phyloP scores from a whole-genome alignment of 2,797 vertebrate genomes.

The Philypnodon macrostomus region DNA sequence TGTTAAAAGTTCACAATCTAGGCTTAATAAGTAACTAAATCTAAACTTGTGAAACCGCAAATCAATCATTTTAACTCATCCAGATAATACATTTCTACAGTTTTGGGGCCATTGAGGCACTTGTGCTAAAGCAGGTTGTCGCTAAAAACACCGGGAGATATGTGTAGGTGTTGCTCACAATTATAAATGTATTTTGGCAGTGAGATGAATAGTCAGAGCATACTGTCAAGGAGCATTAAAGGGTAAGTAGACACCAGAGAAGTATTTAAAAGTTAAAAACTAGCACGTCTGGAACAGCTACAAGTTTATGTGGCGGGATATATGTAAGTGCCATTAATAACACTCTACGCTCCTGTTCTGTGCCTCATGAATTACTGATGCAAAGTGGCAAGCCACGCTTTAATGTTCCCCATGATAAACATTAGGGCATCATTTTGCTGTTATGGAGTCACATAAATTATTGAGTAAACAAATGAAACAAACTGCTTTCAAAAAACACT shows the following conservation, averaged over 20 bases:
- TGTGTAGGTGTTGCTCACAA: neutral
- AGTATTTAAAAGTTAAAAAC: conserved; percentile 1
- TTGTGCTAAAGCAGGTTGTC: conserved; percentile 7
- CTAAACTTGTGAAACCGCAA: no score
- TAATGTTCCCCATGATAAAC: conserved; percentile 3
- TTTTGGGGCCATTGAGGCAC: no score
- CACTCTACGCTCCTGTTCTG: neutral
- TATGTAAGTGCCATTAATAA: conserved; percentile 5
- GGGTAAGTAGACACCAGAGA: neutral
- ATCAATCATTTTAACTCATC: no score
- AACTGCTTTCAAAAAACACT: neutral
- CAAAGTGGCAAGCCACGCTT: neutral
- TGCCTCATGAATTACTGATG: conserved; percentile 6
- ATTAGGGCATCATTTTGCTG: neutral
- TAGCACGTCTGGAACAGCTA: neutral
- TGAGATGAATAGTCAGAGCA: neutral
- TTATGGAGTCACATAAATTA: conserved; percentile 3
- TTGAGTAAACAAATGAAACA: conserved; percentile 1
- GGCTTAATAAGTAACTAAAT: no score
- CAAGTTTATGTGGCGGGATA: neutral
- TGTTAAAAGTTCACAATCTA: no score
- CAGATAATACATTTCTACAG: no score
- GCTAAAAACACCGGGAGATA: conserved; percentile 9
- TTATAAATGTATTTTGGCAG: neutral
- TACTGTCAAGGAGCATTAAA: neutral